phyloP scores from a whole-genome alignment of 1,140 invertebrate genomes.

The Drosophila dunni region DNA sequence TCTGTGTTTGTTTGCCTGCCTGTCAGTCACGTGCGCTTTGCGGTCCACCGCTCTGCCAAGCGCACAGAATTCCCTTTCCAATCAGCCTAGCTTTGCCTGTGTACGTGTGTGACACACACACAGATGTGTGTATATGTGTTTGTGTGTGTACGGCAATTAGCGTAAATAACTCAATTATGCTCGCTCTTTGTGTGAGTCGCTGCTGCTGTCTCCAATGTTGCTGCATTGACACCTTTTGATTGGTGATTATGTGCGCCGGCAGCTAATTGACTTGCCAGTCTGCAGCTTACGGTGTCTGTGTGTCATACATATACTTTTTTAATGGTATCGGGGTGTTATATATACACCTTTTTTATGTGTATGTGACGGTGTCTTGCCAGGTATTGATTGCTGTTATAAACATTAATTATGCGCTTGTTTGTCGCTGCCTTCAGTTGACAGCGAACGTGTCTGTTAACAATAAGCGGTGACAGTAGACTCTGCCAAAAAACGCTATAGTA shows the following conservation, averaged over 20 bases:
- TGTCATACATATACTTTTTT: no score
- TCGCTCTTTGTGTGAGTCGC: constrained; percentile 30
- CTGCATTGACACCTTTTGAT: constrained; percentile 70
- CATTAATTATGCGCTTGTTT: constrained; percentile 55
- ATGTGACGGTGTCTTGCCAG: constrained; percentile 12
- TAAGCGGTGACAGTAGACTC: background rate
- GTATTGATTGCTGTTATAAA: constrained; percentile 45
- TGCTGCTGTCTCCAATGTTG: constrained; percentile 2
- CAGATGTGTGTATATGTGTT: constrained; percentile 5
- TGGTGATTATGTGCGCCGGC: constrained; percentile 62
- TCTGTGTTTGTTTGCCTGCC: constrained; percentile 20
- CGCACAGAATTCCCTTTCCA: background rate
- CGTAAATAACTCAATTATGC: constrained; percentile 79
- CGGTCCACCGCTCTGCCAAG: constrained; percentile 56
- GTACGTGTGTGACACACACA: background rate
- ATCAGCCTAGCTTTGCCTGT: background rate
- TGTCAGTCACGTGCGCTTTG: constrained; percentile 53
- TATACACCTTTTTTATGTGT: background rate
- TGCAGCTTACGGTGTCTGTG: constrained; percentile 17
- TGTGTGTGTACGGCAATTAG: constrained; percentile 62
- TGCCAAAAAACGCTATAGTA: no score
- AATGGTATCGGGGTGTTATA: no score
- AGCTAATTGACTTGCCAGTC: constrained; percentile 58
- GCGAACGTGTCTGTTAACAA: background rate
- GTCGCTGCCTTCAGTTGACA: background rate